Conservation (phyloP, 2,113 vertebrate genomes). For the Halichoerus grypus region DNA sequence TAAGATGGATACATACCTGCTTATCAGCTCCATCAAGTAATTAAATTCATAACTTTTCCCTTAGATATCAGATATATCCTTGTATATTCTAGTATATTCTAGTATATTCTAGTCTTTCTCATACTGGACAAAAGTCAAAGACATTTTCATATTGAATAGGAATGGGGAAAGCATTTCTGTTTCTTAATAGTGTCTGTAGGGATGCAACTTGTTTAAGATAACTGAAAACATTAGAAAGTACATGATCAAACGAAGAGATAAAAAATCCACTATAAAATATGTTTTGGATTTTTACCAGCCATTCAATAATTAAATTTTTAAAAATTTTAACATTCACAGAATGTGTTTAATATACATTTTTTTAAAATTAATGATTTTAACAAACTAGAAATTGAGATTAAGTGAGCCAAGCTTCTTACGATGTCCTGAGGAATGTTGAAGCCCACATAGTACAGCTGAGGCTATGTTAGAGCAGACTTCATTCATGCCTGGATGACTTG, state of each 20-base stretch:
- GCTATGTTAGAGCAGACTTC: background rate
- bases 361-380: constrained; percentile 78
- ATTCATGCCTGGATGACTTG: background rate
- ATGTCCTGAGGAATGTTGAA: background rate
- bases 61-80: background rate
- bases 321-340: constrained; percentile 74
- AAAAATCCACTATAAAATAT: background rate
- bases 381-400: constrained; percentile 49
- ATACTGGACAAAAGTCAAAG: background rate
- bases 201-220: background rate
- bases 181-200: background rate
- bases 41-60: background rate
- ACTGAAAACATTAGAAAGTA: background rate
- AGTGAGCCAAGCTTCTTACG: background rate
- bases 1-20: background rate
- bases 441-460: background rate
- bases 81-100: background rate
- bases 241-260: background rate
- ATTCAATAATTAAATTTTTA: constrained; percentile 51
- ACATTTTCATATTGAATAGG: background rate
- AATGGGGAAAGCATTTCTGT: background rate
- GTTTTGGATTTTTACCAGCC: constrained; percentile 48
- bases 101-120: background rate
- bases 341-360: constrained; percentile 50
- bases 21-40: background rate